These are phyloP conservation scores for Brachyrhaphis roseni DNA, from an alignment of 2,797 vertebrate genomes.

Conservation along the genomic window DNA sequence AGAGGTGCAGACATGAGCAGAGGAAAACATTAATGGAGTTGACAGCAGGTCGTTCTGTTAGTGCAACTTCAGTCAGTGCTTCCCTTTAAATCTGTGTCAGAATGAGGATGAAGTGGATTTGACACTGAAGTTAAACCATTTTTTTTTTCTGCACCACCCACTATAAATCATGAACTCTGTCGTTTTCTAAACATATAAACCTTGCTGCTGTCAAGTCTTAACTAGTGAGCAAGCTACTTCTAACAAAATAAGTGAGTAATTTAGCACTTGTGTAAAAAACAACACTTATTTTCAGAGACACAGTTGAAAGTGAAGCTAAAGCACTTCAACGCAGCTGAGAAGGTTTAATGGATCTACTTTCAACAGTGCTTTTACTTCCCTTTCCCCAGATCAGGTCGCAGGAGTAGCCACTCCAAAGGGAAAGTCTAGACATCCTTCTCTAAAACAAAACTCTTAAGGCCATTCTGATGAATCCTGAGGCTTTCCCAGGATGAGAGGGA, in stretches of 20 bases:
- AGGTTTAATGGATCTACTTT: constrained; percentile 5
- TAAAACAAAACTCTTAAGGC: neutral
- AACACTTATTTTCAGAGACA: neutral
- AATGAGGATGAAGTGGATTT: neutral
- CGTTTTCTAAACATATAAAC: neutral
- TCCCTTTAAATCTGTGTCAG: constrained; percentile 6
- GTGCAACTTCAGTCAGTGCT: neutral
- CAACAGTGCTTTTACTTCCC: neutral
- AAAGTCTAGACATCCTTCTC: neutral
- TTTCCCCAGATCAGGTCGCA: neutral
- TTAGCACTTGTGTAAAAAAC: neutral
- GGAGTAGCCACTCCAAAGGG: neutral
- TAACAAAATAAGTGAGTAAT: neutral
- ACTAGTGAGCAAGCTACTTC: neutral
- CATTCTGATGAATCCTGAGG: neutral
- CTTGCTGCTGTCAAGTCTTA: neutral
- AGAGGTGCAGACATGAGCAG: constrained; percentile 2
- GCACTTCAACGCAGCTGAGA: neutral
- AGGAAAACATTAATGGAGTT: neutral
- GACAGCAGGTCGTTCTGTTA: constrained; percentile 4
- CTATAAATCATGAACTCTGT: neutral
- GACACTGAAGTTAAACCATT: neutral
- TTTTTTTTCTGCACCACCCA: neutral
- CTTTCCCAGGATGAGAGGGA: neutral
- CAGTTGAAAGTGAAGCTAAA: neutral